phyloP scores from a whole-genome alignment of 2,113 vertebrate genomes.

The Nipponia nippon region DNA sequence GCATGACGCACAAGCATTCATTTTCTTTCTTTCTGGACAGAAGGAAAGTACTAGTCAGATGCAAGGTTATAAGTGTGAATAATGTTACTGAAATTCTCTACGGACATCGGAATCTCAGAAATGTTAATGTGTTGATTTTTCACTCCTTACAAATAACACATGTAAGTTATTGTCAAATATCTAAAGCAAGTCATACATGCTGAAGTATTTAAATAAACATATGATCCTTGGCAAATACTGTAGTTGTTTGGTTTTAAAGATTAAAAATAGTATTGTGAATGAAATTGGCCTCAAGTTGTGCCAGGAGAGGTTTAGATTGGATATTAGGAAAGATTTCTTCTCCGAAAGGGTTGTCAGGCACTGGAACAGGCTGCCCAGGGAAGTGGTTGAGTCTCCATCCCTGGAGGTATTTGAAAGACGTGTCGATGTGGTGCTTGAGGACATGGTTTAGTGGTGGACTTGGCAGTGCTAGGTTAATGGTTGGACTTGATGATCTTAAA shows the following conservation, averaged over 20 bases:
- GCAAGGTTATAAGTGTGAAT: background rate
- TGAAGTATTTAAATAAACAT: conserved; percentile 3
- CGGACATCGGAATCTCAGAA: background rate
- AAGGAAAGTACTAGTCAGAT: background rate
- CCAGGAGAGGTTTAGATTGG: too few species aligned
- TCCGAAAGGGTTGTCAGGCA: too few species aligned
- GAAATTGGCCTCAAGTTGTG: background rate
- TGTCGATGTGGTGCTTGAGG: too few species aligned
- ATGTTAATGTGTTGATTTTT: background rate
- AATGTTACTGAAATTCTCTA: background rate
- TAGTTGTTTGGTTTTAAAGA: background rate
- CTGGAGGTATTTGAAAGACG: too few species aligned
- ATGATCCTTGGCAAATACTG: background rate
- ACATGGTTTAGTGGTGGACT: too few species aligned
- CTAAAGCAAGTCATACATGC: background rate
- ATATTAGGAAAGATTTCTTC: too few species aligned
- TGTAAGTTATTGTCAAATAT: background rate
- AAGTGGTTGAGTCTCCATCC: too few species aligned
- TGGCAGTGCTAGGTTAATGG: too few species aligned
- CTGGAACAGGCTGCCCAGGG: too few species aligned
- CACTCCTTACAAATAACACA: background rate
- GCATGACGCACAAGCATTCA: background rate
- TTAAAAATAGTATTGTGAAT: background rate
- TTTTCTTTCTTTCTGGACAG: background rate
- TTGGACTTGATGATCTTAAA: too few species aligned